Conservation (phyloP, 2,797 vertebrate species). For the Mareca strepera region DNA sequence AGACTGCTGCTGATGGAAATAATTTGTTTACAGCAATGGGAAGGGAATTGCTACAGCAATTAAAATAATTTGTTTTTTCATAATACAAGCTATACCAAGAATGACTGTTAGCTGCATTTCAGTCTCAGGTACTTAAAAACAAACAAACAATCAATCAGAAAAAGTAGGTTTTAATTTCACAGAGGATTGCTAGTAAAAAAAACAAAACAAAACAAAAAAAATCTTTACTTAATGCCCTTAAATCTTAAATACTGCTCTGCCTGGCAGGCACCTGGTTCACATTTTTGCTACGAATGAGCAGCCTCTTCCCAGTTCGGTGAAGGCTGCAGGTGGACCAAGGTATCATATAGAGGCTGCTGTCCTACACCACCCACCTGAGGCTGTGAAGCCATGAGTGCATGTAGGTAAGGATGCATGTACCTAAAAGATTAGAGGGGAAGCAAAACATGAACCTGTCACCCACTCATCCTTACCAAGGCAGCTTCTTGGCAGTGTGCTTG, state of each 20-base stretch:
- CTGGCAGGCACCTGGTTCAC: background rate
- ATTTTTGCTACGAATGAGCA: background rate
- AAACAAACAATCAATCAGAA: constrained; percentile 43
- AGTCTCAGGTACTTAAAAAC: constrained; percentile 44
- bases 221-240: background rate
- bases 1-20: constrained; percentile 43
- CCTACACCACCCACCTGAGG: background rate
- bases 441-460: background rate
- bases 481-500: background rate
- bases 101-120: constrained; percentile 39
- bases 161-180: constrained; percentile 13
- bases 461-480: background rate
- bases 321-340: background rate
- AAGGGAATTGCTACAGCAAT: constrained; percentile 60
- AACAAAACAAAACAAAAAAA: background rate
- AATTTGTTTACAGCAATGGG: constrained; percentile 10
- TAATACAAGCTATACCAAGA: constrained; percentile 28
- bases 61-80: constrained; percentile 69
- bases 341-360: background rate
- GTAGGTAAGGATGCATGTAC: no score
- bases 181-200: background rate
- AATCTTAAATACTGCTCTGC: background rate
- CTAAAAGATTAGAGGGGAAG: background rate
- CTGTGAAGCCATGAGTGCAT: background rate
- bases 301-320: background rate